Conservation (phyloP, 1,140 invertebrate species). For the Drosophila parvula region DNA sequence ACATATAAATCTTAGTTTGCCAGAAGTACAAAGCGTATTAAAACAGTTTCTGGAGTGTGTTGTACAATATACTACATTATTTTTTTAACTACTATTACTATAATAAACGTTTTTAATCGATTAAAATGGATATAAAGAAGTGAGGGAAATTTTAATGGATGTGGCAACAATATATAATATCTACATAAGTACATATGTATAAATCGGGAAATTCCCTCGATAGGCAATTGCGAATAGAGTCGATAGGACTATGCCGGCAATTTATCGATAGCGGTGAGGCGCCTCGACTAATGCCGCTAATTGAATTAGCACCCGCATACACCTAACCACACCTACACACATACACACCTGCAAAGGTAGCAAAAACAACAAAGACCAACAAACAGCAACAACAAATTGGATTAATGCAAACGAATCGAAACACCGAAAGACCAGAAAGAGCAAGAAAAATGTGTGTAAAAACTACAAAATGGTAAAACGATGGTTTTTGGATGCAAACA, state of each 20-base stretch:
- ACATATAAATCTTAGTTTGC: neutral
- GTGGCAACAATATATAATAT: neutral
- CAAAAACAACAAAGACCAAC: neutral
- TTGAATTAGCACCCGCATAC: constrained; percentile 63
- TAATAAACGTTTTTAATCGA: neutral
- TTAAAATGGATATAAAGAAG: neutral
- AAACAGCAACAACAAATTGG: constrained; percentile 63
- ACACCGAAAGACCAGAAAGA: constrained; percentile 26
- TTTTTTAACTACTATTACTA: neutral
- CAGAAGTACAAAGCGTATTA: neutral
- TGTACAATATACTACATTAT: too few species aligned
- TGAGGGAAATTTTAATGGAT: too few species aligned
- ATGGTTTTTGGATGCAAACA: constrained; percentile 47
- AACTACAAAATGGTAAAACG: constrained; percentile 46
- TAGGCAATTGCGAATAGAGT: constrained; percentile 1
- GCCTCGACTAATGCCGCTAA: constrained; percentile 50
- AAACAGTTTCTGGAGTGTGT: neutral
- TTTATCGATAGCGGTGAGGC: constrained; percentile 12
- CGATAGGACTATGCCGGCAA: constrained; percentile 17
- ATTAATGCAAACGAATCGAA: constrained; percentile 64
- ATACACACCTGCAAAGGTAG: neutral
- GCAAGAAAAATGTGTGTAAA: constrained; percentile 36
- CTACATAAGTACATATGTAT: too few species aligned
- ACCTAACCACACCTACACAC: neutral
- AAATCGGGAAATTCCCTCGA: neutral